Evolutionary conservation across 2,888 invertebrate species (phyloP).

Genomic region (Aromia moschata): DNA sequence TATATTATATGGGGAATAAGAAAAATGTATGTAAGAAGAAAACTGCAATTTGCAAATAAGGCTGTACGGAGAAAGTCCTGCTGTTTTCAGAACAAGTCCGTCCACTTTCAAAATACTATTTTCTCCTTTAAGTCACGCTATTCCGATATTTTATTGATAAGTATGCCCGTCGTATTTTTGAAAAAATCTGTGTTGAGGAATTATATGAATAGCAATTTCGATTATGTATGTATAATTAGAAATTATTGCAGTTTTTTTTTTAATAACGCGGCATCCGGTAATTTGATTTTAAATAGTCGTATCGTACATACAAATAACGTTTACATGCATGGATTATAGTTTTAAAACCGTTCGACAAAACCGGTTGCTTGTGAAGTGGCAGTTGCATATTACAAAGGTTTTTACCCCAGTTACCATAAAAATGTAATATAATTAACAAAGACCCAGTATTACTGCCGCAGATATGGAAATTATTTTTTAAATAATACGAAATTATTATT

Average conservation of each 20-base stretch:
- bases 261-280: background rate
- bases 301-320: background rate
- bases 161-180: too few species aligned
- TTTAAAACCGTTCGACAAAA: background rate
- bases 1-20: too few species aligned
- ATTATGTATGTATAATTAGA: too few species aligned
- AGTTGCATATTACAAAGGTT: background rate
- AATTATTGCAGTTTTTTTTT: background rate
- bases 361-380: background rate
- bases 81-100: background rate
- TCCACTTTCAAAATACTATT: background rate
- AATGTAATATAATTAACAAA: too few species aligned
- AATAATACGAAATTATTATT: too few species aligned
- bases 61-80: background rate
- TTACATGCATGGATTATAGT: background rate
- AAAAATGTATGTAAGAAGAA: background rate
- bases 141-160: too few species aligned
- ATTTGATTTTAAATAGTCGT: background rate
- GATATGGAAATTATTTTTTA: too few species aligned
- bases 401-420: too few species aligned
- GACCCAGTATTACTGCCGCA: too few species aligned
- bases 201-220: too few species aligned
- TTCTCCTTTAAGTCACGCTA: too few species aligned
- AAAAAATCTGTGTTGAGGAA: too few species aligned
- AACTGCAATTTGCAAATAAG: conserved; percentile 8